Evolutionary conservation across 2,113 vertebrate species (phyloP).

Genomic region (Eleginops maclovinus): DNA sequence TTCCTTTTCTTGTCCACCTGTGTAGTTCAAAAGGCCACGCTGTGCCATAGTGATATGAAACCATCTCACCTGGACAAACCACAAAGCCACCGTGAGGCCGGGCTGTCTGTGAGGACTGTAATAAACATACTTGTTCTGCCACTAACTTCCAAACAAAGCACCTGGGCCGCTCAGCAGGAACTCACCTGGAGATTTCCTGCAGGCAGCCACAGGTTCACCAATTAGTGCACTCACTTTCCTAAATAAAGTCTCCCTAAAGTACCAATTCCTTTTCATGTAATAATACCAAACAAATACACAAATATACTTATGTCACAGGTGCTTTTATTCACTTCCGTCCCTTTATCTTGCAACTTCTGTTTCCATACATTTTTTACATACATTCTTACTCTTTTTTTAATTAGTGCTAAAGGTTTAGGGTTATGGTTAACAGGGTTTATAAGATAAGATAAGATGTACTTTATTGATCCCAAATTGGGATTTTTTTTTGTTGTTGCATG

Average conservation of each 20-base stretch:
- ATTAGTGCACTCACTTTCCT: slow-evolving; percentile 12
- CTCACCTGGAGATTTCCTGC: slow-evolving; percentile 65
- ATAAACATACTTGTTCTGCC: slow-evolving; percentile 47
- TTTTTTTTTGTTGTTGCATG: too few species aligned
- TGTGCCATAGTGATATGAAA: neutral
- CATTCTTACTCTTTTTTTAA: too few species aligned
- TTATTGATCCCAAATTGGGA: too few species aligned
- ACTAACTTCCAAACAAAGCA: slow-evolving; percentile 51
- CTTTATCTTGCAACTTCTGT: too few species aligned
- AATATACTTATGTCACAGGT: too few species aligned
- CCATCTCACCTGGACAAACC: slow-evolving; percentile 37
- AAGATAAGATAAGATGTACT: too few species aligned
- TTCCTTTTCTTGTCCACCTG: neutral
- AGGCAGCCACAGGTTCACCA: slow-evolving; percentile 25
- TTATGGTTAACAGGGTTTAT: too few species aligned
- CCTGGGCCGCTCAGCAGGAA: slow-evolving; percentile 49
- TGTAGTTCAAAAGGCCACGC: neutral
- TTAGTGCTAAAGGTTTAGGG: too few species aligned
- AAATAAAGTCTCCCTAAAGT: slow-evolving; percentile 39
- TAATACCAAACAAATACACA: neutral
- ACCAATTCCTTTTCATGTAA: neutral
- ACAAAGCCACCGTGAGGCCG: slow-evolving; percentile 43
- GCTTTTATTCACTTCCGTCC: too few species aligned
- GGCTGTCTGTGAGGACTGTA: slow-evolving; percentile 32
- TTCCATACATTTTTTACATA: too few species aligned